Evolutionary conservation across 2,888 invertebrate species (phyloP).

Genomic region (Dastarcus helophoroides): DNA sequence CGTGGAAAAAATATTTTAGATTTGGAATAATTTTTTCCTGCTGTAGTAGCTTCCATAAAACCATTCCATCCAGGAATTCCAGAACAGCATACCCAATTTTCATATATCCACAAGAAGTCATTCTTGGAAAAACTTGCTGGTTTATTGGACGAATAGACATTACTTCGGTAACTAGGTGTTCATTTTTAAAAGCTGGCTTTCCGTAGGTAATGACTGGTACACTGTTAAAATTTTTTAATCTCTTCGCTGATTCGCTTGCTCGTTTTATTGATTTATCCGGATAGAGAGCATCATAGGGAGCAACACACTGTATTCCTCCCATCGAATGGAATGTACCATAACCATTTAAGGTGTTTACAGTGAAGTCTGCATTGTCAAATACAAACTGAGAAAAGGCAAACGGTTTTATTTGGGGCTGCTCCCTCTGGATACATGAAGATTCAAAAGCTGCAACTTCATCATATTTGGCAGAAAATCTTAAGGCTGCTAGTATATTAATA

Average conservation of each 20-base stretch:
- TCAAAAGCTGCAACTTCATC: slow-evolving; percentile 16
- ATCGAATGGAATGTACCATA: slow-evolving; percentile 15
- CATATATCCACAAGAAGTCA: slow-evolving; percentile 2
- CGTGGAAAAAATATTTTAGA: slow-evolving; percentile 3
- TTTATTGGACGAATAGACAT: too few relatives aligned
- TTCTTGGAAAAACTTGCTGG: too few relatives aligned
- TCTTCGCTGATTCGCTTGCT: too few relatives aligned
- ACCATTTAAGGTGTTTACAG: slow-evolving; percentile 17
- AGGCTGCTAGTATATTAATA: slow-evolving; percentile 15
- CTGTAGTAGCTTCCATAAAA: slow-evolving; percentile 20
- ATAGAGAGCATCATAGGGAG: slow-evolving; percentile 6
- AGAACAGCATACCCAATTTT: neutral
- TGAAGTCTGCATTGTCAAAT: slow-evolving; percentile 16
- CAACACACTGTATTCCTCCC: slow-evolving; percentile 13
- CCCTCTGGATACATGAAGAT: slow-evolving; percentile 16
- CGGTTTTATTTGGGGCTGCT: neutral
- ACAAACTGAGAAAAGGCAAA: slow-evolving; percentile 11
- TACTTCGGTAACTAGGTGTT: too few relatives aligned
- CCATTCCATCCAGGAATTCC: slow-evolving; percentile 20
- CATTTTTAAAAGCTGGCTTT: too few relatives aligned
- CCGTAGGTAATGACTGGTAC: too few relatives aligned
- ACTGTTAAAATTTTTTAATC: slow-evolving; percentile 1
- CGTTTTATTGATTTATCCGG: too few relatives aligned
- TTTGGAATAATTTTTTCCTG: neutral
- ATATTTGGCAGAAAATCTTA: slow-evolving; percentile 19